Evolutionary conservation across 2,797 vertebrate genomes (phyloP), one percentile per base, ranked within the genome.

Genomic region (Odontamblyopus rebecca): DNA sequence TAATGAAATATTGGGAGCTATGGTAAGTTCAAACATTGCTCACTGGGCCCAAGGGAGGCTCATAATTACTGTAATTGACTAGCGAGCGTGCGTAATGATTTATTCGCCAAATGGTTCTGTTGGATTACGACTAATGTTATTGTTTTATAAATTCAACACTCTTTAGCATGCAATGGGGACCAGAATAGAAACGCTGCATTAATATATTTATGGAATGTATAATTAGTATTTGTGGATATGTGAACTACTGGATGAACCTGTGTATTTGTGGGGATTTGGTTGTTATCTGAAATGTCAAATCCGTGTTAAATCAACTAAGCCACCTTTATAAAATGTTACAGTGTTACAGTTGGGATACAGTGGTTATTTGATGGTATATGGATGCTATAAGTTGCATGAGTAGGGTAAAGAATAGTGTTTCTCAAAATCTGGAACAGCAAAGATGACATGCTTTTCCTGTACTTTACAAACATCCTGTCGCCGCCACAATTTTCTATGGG

Each of bases 41-140:
- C 85, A 77, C 59, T 59, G 66, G 76, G 75, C 85, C 81, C 85
- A 41, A 66, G 86, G 85, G 85, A 88, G 76, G 72, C 63, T 87
- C 77, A 89, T 87, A 90, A 90, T 89, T 89, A 89, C 79, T 79
- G 80, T 82, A 88, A 90, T 83, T 82, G 82, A 87, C 84, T 85
- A 81, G 78, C 85, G 59, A 26, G 44, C 13, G 72, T 67, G 77
- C 72, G 35, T 68, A 68, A 81, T 84, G 68, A 78, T 85, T 87
- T 83, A 85, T 85, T 85, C 74, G 60, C 71, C 41, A 62, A 81
- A 74, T 74, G 74, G 85, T 86, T 88, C 80, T 76, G 69, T 79
- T 79, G 83, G 80, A 81, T 84, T 86, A 70, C 74, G 72, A 59
- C 69, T 50, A 57, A 74, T 80, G 78, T 73, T 82, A 73, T 69